Conservation (phyloP, 2,888 invertebrate species). For the Drosophila aldrichi region DNA sequence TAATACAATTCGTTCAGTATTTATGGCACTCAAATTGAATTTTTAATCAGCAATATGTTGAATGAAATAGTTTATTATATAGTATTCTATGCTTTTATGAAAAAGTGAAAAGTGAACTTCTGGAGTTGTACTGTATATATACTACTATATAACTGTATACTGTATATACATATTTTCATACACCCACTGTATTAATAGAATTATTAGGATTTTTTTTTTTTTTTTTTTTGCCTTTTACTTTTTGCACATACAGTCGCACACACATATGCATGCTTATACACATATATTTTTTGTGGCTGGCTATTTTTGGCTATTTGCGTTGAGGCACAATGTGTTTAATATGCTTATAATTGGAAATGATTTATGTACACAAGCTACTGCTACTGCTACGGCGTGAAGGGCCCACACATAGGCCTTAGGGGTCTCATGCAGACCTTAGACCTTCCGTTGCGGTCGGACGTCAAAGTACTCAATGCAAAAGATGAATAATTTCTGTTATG, state of each 20-base stretch:
- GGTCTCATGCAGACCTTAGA: constrained; percentile 5
- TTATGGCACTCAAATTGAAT: too few relatives aligned
- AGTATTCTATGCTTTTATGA: too few relatives aligned
- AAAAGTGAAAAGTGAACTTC: too few relatives aligned
- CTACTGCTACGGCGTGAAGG: constrained; percentile 1
- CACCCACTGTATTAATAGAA: constrained; percentile 21
- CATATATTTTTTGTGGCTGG: not conserved
- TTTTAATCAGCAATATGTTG: too few relatives aligned
- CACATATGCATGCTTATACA: not conserved
- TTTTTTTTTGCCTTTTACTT: constrained; percentile 28
- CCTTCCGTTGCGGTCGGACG: constrained; percentile 8
- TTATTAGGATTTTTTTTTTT: not conserved
- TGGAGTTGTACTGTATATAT: too few relatives aligned
- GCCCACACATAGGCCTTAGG: not conserved
- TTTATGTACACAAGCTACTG: constrained; percentile 34
- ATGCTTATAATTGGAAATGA: constrained; percentile 62
- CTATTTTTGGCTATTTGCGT: constrained; percentile 40
- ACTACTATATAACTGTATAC: too few relatives aligned
- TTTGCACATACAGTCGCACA: constrained; percentile 6
- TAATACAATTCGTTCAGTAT: too few relatives aligned
- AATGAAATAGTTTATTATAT: too few relatives aligned
- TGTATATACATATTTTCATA: too few relatives aligned
- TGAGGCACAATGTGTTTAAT: constrained; percentile 55
- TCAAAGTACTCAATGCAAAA: constrained; percentile 34
- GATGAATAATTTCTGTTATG: constrained; percentile 31